Evolutionary conservation across 2,888 invertebrate species (phyloP), one percentile per base, ranked within the genome.

Genomic region (Oligia latruncula): DNA sequence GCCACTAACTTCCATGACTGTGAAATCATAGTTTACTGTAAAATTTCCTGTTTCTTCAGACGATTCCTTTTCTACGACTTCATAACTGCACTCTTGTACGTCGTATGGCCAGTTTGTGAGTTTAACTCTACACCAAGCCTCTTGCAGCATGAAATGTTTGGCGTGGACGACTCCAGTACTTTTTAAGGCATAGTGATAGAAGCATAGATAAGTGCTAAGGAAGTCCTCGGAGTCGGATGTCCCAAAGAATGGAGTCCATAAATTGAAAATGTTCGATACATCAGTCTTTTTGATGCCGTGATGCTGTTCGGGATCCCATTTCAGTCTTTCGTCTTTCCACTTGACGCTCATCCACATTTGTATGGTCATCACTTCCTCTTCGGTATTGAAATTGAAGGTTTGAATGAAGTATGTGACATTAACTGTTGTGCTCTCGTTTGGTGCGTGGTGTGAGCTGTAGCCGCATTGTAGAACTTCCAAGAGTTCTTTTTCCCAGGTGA

Each of bases 31-130:
- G 46, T 62, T 60, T 0, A 78, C 8, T 46, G 40, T 55, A 29
- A 60, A 52, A 67, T 60, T 40, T 80, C 9, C 23, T 23, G 40
- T 17, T 17, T 49, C 29, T 4, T 9, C 20, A 2, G 65, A n/a
- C 23, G 43, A 29, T 17, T 70, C 52, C 20, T 4, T 66, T 0
- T 78, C 11, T 3, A 85, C 86, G n/a, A 91, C 88, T 29, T 83
- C 86, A 17, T 90, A 78, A 0, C 77, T 83, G 72, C 94, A 95
- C n/a, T 87, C 87, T 71, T 93, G 91, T 0, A 81, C 74, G 49
- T 93, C 92, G 66, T 91, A 92, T 0, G 94, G 92, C 93, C 94
- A 95, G 35, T 93, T 86, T 0, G 68, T 85, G 0, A 93, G 76
- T 43, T 91, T 88, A 0, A 90, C 78, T 0, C 62, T 75, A 66